A percentile compares a stretch with the other conserved stretches of the same genome.
phyloP scores from a whole-genome alignment of 2,888 invertebrate genomes.

The Agrochola litura region DNA sequence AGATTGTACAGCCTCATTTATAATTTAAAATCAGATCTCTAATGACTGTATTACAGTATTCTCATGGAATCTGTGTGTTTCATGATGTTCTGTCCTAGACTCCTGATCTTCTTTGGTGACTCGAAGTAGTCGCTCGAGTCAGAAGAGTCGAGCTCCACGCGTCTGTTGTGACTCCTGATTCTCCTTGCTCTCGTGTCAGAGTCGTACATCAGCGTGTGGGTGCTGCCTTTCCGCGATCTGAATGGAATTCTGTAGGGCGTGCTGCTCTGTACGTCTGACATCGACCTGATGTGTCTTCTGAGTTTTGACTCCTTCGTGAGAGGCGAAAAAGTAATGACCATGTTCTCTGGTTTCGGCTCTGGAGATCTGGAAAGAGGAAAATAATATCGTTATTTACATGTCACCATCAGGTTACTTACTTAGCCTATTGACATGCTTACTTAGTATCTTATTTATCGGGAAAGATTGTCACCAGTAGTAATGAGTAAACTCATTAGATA shows the following conservation, averaged over 20 bases:
- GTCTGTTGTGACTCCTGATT: constrained; percentile 77
- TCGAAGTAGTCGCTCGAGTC: constrained; percentile 85
- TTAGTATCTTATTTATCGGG: constrained; percentile 18
- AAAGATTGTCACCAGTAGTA: constrained; percentile 34
- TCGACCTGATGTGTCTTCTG: constrained; percentile 86
- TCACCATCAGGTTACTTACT: not conserved
- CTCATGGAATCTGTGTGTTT: constrained; percentile 88
- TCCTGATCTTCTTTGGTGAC: constrained; percentile 76
- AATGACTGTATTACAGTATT: constrained; percentile 77
- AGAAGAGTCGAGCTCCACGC: constrained; percentile 80
- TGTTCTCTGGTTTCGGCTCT: constrained; percentile 74
- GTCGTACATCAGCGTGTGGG: constrained; percentile 83
- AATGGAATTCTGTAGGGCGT: constrained; percentile 84
- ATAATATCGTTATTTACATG: constrained; percentile 12
- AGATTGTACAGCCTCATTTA: constrained; percentile 79
- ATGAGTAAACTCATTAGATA: constrained; percentile 51
- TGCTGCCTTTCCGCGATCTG: constrained; percentile 80
- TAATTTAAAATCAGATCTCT: constrained; percentile 72
- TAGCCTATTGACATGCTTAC: constrained; percentile 25
- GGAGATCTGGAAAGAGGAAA: constrained; percentile 81
- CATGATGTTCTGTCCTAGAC: constrained; percentile 83
- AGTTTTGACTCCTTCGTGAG: constrained; percentile 85
- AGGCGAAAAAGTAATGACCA: constrained; percentile 77
- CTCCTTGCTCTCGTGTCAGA: constrained; percentile 84
- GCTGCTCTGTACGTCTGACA: constrained; percentile 88